Evolutionary conservation across 2,797 vertebrate species (phyloP), one percentile per base, ranked within the genome.

Genomic region (Mus spretus): DNA sequence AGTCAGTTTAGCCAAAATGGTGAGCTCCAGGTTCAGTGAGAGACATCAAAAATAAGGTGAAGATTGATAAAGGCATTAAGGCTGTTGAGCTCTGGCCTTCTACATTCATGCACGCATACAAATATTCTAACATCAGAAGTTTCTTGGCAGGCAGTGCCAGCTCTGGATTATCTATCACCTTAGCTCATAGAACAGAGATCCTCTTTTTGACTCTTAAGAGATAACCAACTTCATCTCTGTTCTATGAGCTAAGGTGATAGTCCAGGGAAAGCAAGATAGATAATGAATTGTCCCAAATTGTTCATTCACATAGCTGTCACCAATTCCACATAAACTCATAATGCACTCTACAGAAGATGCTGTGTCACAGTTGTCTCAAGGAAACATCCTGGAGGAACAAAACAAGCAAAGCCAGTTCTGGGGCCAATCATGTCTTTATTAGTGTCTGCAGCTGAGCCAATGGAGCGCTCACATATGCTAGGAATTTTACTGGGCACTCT

Each of bases 351-450:
- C 34, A 22, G 74, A 80, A 82, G 79, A 37, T 86, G 65, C 88
- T 80, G 55, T 74, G 59, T 95, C 85, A 75, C 31, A 37, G 17
- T 22, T 87, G 34, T 53, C 78, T n/a, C 5, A 40, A n/a, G 75
- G 59, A 93, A 40, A 81, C 7, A 53, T 28, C 74, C 28, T 67
- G 26, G 22, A 78, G 37, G 50, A 89, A 97, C 81, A 96, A 72
- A 97, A 37, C 34, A 74, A 97, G 70, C 82, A 87, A 55, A 95
- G 95, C 77, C 90, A 93, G 70, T 77, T 63, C 85, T 74, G 82
- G 89, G 89, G 83, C 37, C 89, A 96, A 61, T 34, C 70, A 79
- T 28, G 70, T 80, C 89, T 98, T 98, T 98, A 98, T 98, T 98
- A 97, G 89, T 89, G 24, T 97, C 92, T 94, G 81, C 78, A 94